phyloP scores from a whole-genome alignment of 1,140 invertebrate species.

The Armadillidium nasatum region DNA sequence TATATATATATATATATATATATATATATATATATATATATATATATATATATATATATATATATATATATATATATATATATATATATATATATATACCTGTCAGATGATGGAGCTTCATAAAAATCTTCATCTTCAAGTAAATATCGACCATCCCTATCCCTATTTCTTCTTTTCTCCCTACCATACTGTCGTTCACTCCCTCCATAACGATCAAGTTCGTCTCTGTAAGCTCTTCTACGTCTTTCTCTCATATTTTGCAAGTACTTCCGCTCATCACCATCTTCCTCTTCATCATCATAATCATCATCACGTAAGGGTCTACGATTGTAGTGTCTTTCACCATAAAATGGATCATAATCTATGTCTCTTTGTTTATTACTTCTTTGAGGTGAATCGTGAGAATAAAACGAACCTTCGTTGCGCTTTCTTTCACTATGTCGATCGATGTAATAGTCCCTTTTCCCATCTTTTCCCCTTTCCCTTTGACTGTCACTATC shows the following conservation, averaged over 20 bases:
- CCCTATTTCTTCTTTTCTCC: neutral
- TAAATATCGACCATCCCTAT: neutral
- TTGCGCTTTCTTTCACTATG: too few species aligned
- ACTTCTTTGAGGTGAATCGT: conserved; percentile 36
- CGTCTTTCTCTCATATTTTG: conserved; percentile 30
- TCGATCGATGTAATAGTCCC: conserved; percentile 30
- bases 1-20: too few species aligned
- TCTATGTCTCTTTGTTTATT: conserved; percentile 30
- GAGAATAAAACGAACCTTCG: too few species aligned
- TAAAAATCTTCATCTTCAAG: neutral
- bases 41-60: too few species aligned
- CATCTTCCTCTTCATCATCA: conserved; percentile 33
- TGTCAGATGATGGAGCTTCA: neutral
- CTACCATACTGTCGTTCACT: neutral
- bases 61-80: too few species aligned
- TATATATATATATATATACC: neutral
- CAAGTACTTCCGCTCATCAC: conserved; percentile 24
- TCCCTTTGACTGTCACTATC: conserved; percentile 22
- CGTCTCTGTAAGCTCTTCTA: conserved; percentile 34
- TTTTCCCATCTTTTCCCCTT: conserved; percentile 28
- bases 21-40: too few species aligned
- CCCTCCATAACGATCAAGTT: conserved; percentile 37
- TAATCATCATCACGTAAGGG: conserved; percentile 11
- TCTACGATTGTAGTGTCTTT: conserved; percentile 20
- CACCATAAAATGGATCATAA: conserved; percentile 31